A percentile compares a stretch with the other conserved stretches of the same genome.
Evolutionary conservation across 2,888 invertebrate genomes (phyloP).

Genomic region (Chymomyza caudatula): DNA sequence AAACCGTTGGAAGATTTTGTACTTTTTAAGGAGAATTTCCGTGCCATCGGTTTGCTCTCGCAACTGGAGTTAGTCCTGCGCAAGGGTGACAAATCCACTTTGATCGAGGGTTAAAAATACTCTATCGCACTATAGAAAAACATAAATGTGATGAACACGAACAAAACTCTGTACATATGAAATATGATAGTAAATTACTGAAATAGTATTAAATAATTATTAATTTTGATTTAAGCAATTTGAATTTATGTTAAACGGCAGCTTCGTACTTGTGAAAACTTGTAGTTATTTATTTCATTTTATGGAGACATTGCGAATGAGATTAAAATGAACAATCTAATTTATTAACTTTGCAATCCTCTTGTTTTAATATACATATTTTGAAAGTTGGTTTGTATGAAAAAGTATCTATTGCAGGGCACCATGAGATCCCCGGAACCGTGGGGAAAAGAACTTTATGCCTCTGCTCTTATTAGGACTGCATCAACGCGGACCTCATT

Average conservation of each 20-base stretch:
- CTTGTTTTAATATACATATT: too few species aligned
- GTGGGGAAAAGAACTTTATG: too few species aligned
- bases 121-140: constrained; percentile 26
- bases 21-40: constrained; percentile 74
- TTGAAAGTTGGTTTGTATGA: too few species aligned
- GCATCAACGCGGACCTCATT: too few species aligned
- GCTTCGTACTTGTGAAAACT: background rate
- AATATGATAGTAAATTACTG: constrained; percentile 45
- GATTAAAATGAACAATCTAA: constrained; percentile 47
- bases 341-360: constrained; percentile 37
- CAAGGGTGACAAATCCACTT: constrained; percentile 64
- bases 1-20: constrained; percentile 76
- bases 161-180: constrained; percentile 41
- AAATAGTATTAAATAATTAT: constrained; percentile 44
- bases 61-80: constrained; percentile 72
- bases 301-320: constrained; percentile 23
- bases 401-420: too few species aligned
- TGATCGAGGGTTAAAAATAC: constrained; percentile 48
- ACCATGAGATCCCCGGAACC: too few species aligned
- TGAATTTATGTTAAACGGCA: background rate
- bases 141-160: constrained; percentile 58
- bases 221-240: constrained; percentile 35
- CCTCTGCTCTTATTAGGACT: too few species aligned
- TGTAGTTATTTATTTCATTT: background rate
- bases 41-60: constrained; percentile 75